Conservation (phyloP, 2,113 vertebrate species). For the Tachycineta bicolor region DNA sequence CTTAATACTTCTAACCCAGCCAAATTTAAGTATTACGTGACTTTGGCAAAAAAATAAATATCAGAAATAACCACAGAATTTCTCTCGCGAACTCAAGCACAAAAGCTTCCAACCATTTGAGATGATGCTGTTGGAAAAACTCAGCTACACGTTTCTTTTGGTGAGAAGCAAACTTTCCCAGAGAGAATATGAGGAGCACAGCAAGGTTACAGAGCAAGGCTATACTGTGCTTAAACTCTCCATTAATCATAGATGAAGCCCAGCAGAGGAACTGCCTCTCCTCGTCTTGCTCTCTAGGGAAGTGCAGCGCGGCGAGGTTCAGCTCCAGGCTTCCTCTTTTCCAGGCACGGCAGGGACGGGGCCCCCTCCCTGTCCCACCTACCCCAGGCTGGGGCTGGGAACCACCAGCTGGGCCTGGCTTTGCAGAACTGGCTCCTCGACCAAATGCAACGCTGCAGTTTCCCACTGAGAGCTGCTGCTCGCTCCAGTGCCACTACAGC, state of each 20-base stretch:
- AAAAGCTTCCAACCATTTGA: not conserved
- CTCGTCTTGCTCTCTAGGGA: not conserved
- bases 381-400: not conserved
- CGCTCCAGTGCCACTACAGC: not conserved
- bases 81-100: not conserved
- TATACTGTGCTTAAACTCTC: not conserved
- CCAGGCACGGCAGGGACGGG: not conserved
- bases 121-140: not conserved
- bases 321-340: slow-evolving; percentile 37
- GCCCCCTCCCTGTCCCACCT: not conserved
- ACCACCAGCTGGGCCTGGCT: not conserved
- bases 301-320: not conserved
- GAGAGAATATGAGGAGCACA: not conserved
- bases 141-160: not conserved
- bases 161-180: not conserved
- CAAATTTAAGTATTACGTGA: not conserved
- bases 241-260: not conserved
- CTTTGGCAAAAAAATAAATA: not conserved
- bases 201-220: not conserved
- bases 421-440: not conserved
- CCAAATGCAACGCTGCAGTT: not conserved
- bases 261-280: slow-evolving; percentile 2
- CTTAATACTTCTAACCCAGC: not conserved
- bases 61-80: not conserved
- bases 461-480: not conserved